Base-by-base conservation (phyloP, 2,113 vertebrate species). In the Emydura subglobosa region DNA sequence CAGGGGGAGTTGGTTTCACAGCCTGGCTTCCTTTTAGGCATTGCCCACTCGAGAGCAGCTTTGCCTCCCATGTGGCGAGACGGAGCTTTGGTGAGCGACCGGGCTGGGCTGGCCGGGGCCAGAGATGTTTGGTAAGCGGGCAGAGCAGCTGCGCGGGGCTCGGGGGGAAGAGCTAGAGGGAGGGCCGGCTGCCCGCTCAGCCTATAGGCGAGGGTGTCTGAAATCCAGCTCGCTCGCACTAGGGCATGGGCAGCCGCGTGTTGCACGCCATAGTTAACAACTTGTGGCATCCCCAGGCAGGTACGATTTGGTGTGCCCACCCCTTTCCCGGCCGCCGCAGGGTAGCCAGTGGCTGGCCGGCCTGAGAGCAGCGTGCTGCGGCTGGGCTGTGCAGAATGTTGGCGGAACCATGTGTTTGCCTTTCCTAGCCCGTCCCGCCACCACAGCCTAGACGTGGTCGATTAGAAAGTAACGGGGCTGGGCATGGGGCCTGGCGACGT, bases 21-120 rank as follows among this genome's bases (percentile, higher is more conserved):
- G 14, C 84, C 74, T 79, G 44, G 9, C 88, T 82, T 13, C 59
- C 54, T 76, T 50, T 27, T 4, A 19, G 16, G 24, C 34, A 87
- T 39, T 82, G 86, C 44, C 29, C 25, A 80, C 51, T 25, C 89
- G 86, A 87, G 86, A 79, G 96, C 88, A 95, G 87, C 49, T 85
- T 93, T 78, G 93, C 19, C 86, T 93, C 91, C 96, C 93, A 85
- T 93, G 97, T 78, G 93, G 95, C 95, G 96, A 96, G 94, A 94
- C 95, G 89, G 88, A 90, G 93, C 94, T 83, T 72, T 95, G 96
- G 96, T 92, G 95, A 97, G 95, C 96, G 87, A 96, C 94, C 96
- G 89, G 93, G 61, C 95, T 85, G 96, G 96, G 95, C 94, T 86
- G 96, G 96, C 95, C 92, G 94, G 96, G 94, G 92, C 89, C 97